phyloP scores from a whole-genome alignment of 2,888 invertebrate species.

The Ecliptopera silaceata region DNA sequence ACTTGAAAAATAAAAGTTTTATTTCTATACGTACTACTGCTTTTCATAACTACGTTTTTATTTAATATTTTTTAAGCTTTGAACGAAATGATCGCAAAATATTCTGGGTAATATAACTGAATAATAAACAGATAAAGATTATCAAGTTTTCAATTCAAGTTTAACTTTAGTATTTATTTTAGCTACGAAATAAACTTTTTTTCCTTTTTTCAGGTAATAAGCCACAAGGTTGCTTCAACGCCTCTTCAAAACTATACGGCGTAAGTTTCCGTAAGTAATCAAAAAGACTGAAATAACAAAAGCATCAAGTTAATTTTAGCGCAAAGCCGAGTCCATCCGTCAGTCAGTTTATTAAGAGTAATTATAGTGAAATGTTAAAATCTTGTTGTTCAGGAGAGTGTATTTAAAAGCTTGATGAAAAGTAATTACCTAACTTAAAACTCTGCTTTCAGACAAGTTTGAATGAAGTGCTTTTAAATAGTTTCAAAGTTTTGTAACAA shows the following conservation, averaged over 20 bases:
- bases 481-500: neutral
- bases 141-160: too few species aligned
- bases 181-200: slow-evolving; percentile 2
- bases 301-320: slow-evolving; percentile 7
- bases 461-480: neutral
- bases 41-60: too few species aligned
- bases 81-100: too few species aligned
- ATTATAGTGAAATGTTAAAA: slow-evolving; percentile 2
- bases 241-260: slow-evolving; percentile 11
- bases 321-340: neutral
- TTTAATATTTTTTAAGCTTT: too few species aligned
- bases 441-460: neutral
- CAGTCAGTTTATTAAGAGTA: slow-evolving; percentile 4
- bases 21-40: too few species aligned
- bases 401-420: slow-evolving; percentile 8
- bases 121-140: too few species aligned
- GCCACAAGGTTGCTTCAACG: slow-evolving; percentile 1
- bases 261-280: slow-evolving; percentile 19
- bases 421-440: slow-evolving; percentile 4
- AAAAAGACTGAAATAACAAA: slow-evolving; percentile 15
- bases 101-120: too few species aligned
- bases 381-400: neutral
- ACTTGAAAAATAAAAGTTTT: too few species aligned
- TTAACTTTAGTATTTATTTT: neutral
- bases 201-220: slow-evolving; percentile 23